Conservation (phyloP, 2,888 invertebrate species). For the Malthinus seriepunctatus region DNA sequence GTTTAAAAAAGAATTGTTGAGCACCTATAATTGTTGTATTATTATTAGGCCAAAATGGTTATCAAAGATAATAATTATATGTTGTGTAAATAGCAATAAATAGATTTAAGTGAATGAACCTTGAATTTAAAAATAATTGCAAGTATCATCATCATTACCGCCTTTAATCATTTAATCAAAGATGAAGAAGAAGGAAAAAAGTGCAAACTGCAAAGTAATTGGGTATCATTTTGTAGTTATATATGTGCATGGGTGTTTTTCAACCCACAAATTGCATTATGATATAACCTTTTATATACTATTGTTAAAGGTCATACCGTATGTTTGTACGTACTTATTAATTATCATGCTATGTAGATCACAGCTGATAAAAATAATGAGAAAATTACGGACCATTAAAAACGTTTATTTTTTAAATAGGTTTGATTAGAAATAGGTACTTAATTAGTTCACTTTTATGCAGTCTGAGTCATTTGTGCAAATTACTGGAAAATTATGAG, state of each 20-base stretch:
- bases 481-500: too few relatives aligned
- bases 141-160: slow-evolving; percentile 21
- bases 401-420: too few relatives aligned
- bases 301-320: slow-evolving; percentile 24
- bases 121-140: slow-evolving; percentile 26
- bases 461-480: too few relatives aligned
- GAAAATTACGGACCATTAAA: slow-evolving; percentile 17
- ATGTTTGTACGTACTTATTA: slow-evolving; percentile 12
- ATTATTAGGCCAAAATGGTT: too few relatives aligned
- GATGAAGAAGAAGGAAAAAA: slow-evolving; percentile 16
- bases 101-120: slow-evolving; percentile 17
- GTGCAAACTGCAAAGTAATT: slow-evolving; percentile 33
- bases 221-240: slow-evolving; percentile 22
- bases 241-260: slow-evolving; percentile 29
- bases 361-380: slow-evolving; percentile 21
- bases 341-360: slow-evolving; percentile 18
- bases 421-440: too few relatives aligned
- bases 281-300: slow-evolving; percentile 15
- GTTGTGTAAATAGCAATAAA: slow-evolving; percentile 4
- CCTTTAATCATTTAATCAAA: slow-evolving; percentile 31
- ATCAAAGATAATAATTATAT: not conserved
- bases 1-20: too few relatives aligned
- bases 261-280: slow-evolving; percentile 20
- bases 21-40: too few relatives aligned
- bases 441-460: too few relatives aligned